Evolutionary conservation across 2,113 vertebrate species (phyloP), one percentile per base, ranked within the genome.

Genomic region (Orycteropus afer): DNA sequence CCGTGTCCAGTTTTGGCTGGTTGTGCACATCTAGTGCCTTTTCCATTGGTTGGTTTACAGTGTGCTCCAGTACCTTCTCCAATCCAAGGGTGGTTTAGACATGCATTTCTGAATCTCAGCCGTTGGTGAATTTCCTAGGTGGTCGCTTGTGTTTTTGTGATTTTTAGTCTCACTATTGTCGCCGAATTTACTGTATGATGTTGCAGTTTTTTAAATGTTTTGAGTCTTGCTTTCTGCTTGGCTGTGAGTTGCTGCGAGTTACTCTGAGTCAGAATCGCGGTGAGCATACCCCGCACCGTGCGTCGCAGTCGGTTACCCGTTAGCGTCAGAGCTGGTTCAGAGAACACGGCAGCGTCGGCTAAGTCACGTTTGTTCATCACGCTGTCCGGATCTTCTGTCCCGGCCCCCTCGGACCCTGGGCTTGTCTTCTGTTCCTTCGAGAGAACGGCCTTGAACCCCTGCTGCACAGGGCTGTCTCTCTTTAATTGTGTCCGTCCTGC

Each of bases 331-430:
- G n/a, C n/a, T n/a, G n/a, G 0, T 5, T 22, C 20, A n/a, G 73
- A 32, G 51, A 25, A 9, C 1, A 0, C 2, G 9, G 11, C 18
- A 0, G 0, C 22, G 10, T 12, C 37, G 2, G 0, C 23, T 40
- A 15, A 12, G 76, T 59, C 5, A 15, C 2, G 4, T 5, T 11
- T 29, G 34, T 51, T n/a, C 5, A 49, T 10, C 13, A 0, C 4
- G 5, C 0, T 42, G 61, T 11, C 73, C 37, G 22, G 40, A 1
- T 5, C 32, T 67, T 25, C 67, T 53, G n/a, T 7, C 34, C 7
- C n/a, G 4, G 18, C 20, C 18, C 18, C 3, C 18, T n/a, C n/a
- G n/a, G n/a, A 34, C 1, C 2, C 69, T 11, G 32, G 0, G 27
- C 7, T 18, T 15, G 1, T 25, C 2, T 14, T 34, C 57, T 77